Conservation (phyloP, 92 coral and sea anemone genomes). For the Phenganax marumi region DNA sequence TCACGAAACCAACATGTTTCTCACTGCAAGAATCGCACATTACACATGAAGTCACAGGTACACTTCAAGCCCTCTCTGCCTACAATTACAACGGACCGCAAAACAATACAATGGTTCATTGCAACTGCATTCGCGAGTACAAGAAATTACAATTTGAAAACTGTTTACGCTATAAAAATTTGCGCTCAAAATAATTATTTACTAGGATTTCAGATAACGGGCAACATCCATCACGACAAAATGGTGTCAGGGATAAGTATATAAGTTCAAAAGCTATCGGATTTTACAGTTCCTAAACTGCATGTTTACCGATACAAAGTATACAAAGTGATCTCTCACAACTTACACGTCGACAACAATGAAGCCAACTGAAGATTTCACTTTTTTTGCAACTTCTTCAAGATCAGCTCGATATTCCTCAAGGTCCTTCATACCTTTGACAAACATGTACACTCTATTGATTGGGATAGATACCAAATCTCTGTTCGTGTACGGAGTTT, state of each 20-base stretch:
- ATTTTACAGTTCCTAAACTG: background rate
- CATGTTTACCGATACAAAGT: background rate
- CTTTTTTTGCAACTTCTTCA: conserved; percentile 45
- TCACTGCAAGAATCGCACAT: conserved; percentile 37
- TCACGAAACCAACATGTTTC: conserved; percentile 55
- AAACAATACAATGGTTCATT: too few relatives aligned
- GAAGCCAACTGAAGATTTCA: conserved; percentile 62
- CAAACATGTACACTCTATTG: conserved; percentile 63
- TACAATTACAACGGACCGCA: too few relatives aligned
- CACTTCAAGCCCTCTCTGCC: too few relatives aligned
- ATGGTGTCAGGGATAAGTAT: background rate
- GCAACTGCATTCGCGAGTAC: too few relatives aligned
- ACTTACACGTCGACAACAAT: conserved; percentile 76
- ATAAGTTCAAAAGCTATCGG: too few relatives aligned
- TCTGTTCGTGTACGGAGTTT: conserved; percentile 21
- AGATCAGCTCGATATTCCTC: conserved; percentile 34
- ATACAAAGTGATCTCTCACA: background rate
- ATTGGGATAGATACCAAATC: conserved; percentile 37
- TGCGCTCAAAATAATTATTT: too few relatives aligned
- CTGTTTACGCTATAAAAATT: too few relatives aligned
- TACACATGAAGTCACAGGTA: too few relatives aligned
- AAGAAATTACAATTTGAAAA: too few relatives aligned
- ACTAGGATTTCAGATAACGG: background rate
- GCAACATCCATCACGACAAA: background rate
- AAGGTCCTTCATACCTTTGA: conserved; percentile 34